phyloP scores from a whole-genome alignment of 2,888 invertebrate species.

The Napeogenes inachia region DNA sequence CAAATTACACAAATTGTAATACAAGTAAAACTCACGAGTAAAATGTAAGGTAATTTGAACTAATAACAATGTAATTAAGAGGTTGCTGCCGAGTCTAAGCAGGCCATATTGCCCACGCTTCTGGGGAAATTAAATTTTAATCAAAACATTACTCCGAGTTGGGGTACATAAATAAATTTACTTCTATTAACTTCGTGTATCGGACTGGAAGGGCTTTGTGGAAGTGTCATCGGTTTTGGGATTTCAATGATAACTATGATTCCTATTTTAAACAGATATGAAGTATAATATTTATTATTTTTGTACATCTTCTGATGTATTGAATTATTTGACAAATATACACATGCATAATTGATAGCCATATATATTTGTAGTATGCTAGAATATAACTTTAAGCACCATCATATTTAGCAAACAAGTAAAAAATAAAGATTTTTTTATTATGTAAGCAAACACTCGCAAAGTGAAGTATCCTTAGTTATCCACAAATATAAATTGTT shows the following conservation, averaged over 20 bases:
- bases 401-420: too few relatives aligned
- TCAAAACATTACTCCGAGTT: conserved; percentile 35
- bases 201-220: conserved; percentile 18
- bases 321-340: too few relatives aligned
- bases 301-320: too few relatives aligned
- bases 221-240: not conserved
- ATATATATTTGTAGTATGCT: too few relatives aligned
- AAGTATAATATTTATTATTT: too few relatives aligned
- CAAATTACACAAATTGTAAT: not conserved
- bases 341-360: too few relatives aligned
- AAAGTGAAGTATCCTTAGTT: too few relatives aligned
- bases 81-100: conserved; percentile 26
- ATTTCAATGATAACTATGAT: not conserved
- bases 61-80: conserved; percentile 33
- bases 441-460: too few relatives aligned
- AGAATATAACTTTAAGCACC: too few relatives aligned
- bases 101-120: conserved; percentile 23
- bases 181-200: conserved; percentile 27
- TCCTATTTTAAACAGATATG: conserved; percentile 1
- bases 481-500: too few relatives aligned
- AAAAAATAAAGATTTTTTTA: too few relatives aligned
- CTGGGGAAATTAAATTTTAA: conserved; percentile 36
- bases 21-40: not conserved
- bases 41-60: conserved; percentile 25
- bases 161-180: conserved; percentile 32